phyloP scores from a whole-genome alignment of 1,140 invertebrate species.

The Drosophila insularis region DNA sequence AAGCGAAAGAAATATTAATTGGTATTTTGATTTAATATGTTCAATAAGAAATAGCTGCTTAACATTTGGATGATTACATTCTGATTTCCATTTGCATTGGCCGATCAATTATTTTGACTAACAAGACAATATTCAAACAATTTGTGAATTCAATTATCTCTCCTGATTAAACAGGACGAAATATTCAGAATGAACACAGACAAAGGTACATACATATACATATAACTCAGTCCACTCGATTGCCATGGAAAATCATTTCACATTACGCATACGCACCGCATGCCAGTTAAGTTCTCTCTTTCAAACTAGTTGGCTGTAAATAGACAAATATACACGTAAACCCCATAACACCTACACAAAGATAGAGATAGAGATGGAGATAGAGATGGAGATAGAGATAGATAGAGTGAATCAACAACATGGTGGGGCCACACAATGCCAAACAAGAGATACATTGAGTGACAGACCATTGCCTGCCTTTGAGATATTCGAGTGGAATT shows the following conservation, averaged over 20 bases:
- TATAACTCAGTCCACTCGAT: conserved; percentile 34
- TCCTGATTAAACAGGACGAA: conserved; percentile 33
- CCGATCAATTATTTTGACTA: conserved; percentile 22
- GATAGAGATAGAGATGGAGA: conserved; percentile 4
- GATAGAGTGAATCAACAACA: conserved; percentile 12
- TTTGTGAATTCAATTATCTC: conserved; percentile 40
- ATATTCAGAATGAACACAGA: conserved; percentile 28
- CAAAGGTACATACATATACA: conserved; percentile 14
- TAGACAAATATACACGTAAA: conserved; percentile 21
- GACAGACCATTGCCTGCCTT: conserved; percentile 27
- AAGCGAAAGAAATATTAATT: neutral
- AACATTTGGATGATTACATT: neutral
- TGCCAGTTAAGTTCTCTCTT: conserved; percentile 34
- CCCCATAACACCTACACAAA: neutral
- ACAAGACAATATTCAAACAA: conserved; percentile 5
- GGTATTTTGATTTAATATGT: neutral
- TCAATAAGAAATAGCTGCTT: conserved; percentile 3
- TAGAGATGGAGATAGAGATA: conserved; percentile 5
- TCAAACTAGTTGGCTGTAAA: conserved; percentile 48
- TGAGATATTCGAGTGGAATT: conserved; percentile 28
- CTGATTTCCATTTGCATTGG: conserved; percentile 25
- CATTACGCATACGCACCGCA: conserved; percentile 63
- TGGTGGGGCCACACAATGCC: conserved; percentile 19
- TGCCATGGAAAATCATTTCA: conserved; percentile 39
- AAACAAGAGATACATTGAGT: conserved; percentile 19